These are phyloP conservation scores for Enteromius unitaeniatus DNA, from an alignment of 2,797 vertebrate species.

Conservation along the genomic window DNA sequence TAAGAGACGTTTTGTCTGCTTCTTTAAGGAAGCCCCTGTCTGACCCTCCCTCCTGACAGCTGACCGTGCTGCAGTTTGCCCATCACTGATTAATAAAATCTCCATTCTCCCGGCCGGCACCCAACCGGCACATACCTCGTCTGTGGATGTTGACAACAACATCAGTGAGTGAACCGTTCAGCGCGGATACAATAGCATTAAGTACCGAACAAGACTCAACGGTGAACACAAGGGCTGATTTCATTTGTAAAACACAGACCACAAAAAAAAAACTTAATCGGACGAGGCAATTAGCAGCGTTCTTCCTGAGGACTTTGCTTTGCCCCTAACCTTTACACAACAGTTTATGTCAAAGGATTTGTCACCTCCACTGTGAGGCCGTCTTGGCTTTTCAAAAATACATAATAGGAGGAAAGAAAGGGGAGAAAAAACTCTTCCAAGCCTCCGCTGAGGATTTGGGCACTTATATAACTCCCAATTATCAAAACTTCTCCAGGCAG, in stretches of 20 bases:
- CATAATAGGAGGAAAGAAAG: conserved; percentile 74
- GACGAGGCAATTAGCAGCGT: conserved; percentile 80
- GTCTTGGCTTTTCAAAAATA: conserved; percentile 77
- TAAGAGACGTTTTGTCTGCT: conserved; percentile 74
- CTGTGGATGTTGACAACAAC: conserved; percentile 65
- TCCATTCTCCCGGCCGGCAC: conserved; percentile 59
- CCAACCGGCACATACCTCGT: conserved; percentile 62
- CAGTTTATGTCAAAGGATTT: conserved; percentile 84
- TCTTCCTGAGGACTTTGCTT: conserved; percentile 78
- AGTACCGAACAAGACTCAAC: conserved; percentile 45
- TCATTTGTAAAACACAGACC: conserved; percentile 79
- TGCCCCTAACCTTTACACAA: conserved; percentile 80
- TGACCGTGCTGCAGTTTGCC: conserved; percentile 70
- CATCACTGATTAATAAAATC: conserved; percentile 77
- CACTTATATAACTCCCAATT: conserved; percentile 88
- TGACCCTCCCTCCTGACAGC: conserved; percentile 41
- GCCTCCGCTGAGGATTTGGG: conserved; percentile 83
- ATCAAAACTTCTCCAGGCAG: conserved; percentile 80
- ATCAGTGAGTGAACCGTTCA: conserved; percentile 54
- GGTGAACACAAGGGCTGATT: conserved; percentile 66
- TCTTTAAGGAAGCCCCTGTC: conserved; percentile 54
- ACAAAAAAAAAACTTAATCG: conserved; percentile 63
- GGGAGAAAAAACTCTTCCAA: conserved; percentile 63
- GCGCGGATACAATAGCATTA: conserved; percentile 52
- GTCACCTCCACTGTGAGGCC: conserved; percentile 82